Percentiles rank a stretch among this genome's conserved stretches.
Evolutionary conservation across 2,888 invertebrate genomes (phyloP).

Genomic region (Antheraea yamamai): DNA sequence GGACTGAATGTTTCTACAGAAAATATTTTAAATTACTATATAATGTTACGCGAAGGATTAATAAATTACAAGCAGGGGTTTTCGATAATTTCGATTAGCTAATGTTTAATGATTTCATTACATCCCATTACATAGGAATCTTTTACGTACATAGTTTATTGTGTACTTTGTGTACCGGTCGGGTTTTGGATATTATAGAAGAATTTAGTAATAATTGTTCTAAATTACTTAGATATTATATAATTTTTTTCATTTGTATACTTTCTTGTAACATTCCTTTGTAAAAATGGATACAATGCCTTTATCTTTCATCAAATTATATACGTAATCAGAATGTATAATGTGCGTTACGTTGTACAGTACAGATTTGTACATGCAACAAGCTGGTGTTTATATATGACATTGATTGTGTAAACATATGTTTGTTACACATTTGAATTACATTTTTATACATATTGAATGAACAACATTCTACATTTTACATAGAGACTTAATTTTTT

Average conservation of each 20-base stretch:
- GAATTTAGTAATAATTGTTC: slow-evolving; percentile 9
- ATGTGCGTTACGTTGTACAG: not conserved
- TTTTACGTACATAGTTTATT: not conserved
- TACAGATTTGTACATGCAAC: not conserved
- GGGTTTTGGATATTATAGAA: slow-evolving; percentile 1
- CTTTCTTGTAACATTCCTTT: slow-evolving; percentile 13
- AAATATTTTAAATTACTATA: not conserved
- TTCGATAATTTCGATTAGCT: not conserved
- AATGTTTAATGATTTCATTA: not conserved
- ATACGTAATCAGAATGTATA: not conserved
- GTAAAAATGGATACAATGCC: not conserved
- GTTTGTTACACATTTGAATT: not conserved
- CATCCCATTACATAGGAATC: not conserved
- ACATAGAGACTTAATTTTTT: not conserved
- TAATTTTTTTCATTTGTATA: not conserved
- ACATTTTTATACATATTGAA: not conserved
- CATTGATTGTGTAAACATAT: not conserved
- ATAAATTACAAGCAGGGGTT: not conserved
- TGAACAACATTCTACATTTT: no score
- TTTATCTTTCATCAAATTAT: not conserved
- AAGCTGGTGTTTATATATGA: not conserved
- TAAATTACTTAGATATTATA: not conserved
- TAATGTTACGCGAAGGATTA: not conserved
- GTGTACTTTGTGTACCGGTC: not conserved
- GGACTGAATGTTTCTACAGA: not conserved